Evolutionary conservation across 2,888 invertebrate genomes (phyloP).

Genomic region (Pachycephus smyrnensis): DNA sequence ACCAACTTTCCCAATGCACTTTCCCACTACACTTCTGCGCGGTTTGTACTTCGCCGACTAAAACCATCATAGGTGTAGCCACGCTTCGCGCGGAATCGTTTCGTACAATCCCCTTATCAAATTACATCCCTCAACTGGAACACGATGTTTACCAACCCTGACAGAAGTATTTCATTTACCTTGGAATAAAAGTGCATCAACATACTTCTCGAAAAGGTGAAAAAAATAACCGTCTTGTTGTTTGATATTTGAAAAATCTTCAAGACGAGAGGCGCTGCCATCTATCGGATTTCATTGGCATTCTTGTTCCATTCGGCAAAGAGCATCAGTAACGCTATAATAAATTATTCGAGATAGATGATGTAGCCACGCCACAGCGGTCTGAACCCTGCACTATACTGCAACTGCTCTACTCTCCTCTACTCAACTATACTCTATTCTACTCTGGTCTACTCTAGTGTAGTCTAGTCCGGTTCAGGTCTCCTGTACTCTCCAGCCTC

Average conservation of each 20-base stretch:
- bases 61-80: background rate
- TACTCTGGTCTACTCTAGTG: background rate
- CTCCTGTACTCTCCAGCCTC: background rate
- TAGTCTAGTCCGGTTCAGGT: background rate
- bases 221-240: background rate
- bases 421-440: background rate
- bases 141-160: background rate
- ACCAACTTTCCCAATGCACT: slow-evolving; percentile 49
- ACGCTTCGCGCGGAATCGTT: background rate
- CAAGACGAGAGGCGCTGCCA: slow-evolving; percentile 44
- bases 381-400: slow-evolving; percentile 51
- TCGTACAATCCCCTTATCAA: background rate
- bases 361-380: slow-evolving; percentile 65
- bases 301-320: slow-evolving; percentile 7
- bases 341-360: slow-evolving; percentile 67
- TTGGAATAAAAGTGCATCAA: background rate
- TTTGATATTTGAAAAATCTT: background rate
- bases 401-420: background rate
- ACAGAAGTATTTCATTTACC: background rate
- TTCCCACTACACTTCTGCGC: slow-evolving; percentile 33
- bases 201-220: background rate
- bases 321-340: slow-evolving; percentile 54
- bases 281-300: background rate
- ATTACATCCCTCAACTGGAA: background rate
- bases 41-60: slow-evolving; percentile 3